Base-by-base conservation (phyloP, 2,888 invertebrate species). In the Drosophila anomalata region DNA sequence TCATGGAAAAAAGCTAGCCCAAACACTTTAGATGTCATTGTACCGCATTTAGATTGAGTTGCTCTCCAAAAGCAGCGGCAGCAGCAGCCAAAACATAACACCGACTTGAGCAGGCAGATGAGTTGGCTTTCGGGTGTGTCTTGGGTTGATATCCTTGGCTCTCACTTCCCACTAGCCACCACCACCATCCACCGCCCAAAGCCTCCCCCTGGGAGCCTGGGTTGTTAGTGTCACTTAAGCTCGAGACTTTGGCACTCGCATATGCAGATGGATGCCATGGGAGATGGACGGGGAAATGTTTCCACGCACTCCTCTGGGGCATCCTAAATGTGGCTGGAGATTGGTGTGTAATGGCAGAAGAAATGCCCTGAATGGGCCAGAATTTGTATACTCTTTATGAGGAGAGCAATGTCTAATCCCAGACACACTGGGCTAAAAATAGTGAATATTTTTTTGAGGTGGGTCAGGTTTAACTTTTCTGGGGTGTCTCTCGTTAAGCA, bases 31-130 rank as follows among this genome's bases (percentile, higher is more conserved):
- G 85, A 88, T 85, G 85, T 85, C 85, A 89, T 85, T 85, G 85
- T 85, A 85, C 85, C 85, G 89, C 88, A 89, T 89, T 89, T 88
- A 88, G 84, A 84, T 85, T 88, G 88, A 88, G 88, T 89, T 78
- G 89, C 89, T 88, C 80, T 88, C 58, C 50, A 47, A 47, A 24
- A 17, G 66, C 14, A 50, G 65, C 31, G 24, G 36, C 31, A 54
- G 41, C 68, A 73, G 57, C 65, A 58, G 85, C 88, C 82, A 87
- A 82, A 82, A 87, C 82, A 88, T 84, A 87, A 75, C 89, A 82
- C 50, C 50, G 55, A 53, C 73, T 50, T 29, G 42, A 39, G 47
- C 36, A 11, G 53, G 9, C 55, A 44, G 22, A 20, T 26, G 71
- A 29, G 26, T n/a, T 39, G 44, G 39, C 42, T 20, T 44, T 41